Base-by-base conservation (phyloP, 2,888 invertebrate species). In the Cistogaster globosa region DNA sequence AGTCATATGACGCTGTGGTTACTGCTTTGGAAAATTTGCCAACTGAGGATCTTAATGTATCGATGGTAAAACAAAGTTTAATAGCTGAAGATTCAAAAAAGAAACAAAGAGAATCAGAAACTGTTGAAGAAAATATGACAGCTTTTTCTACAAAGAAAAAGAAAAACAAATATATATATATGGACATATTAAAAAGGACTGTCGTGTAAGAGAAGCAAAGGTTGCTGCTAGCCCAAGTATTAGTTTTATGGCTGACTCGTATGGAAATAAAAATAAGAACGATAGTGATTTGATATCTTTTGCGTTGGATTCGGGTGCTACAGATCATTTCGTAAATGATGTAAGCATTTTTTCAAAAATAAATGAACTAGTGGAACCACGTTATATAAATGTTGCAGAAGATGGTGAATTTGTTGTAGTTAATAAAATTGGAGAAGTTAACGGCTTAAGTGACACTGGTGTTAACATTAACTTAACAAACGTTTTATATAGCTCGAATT, bases 261-360 rank as follows among this genome's bases (percentile, higher is more conserved):
- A 62, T 32, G 16, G 9, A 18, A n/a, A n/a, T 8, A 62, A n/a
- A n/a, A n/a, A n/a, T n/a, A n/a, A 51, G 2, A 36, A 14, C 26
- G 26, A 2, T 26, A 26, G 22, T 48, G 16, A 38, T 8, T 8
- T 38, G 16, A 18, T 76, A 9, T 32, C 45, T 2, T 55, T 65
- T 57, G 53, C 55, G 2, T 55, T 75, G 14, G 75, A 71, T 65
- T 75, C 63, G 1, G 72, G 72, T 14, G 60, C 72, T 32, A 58
- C 58, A 1, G 75, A 55, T 38, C 63, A 62, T 26, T 57, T 69
- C 11, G 45, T 57, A 22, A 69, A 74, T 45, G n/a, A 7, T 11
- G 16, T 1, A 8, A 22, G 26, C 8, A 11, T 53, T 0, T 63
- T 75, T 65, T 65, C 26, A 42, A 63, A 20, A 63, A 42, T 75